Evolutionary conservation across 2,888 invertebrate species (phyloP).

Genomic region (Entomobrya proxima): DNA sequence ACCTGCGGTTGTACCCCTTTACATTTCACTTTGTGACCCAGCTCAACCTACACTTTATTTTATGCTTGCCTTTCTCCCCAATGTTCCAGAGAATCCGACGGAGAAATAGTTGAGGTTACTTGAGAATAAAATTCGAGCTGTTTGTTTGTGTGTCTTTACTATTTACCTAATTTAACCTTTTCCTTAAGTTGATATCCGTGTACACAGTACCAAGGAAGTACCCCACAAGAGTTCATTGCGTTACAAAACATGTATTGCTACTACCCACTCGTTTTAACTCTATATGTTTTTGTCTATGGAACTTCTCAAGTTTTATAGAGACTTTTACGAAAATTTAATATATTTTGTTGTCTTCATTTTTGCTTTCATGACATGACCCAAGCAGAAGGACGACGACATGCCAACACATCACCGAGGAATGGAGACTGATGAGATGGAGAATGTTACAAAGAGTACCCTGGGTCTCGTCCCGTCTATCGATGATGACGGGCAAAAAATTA

Average conservation of each 20-base stretch:
- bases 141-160: neutral
- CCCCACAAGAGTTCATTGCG: no score
- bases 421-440: slow-evolving; percentile 79
- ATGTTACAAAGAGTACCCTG: slow-evolving; percentile 89
- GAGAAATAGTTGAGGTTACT: neutral
- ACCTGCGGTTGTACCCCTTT: slow-evolving; percentile 37
- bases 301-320: neutral
- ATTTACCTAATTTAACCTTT: neutral
- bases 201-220: no score
- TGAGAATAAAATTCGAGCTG: neutral
- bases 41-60: neutral
- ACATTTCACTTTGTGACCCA: neutral
- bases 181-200: neutral
- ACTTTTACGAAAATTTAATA: neutral
- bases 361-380: slow-evolving; percentile 40
- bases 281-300: neutral
- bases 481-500: slow-evolving; percentile 92
- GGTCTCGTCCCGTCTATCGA: slow-evolving; percentile 92
- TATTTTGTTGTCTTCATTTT: slow-evolving; percentile 3
- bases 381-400: slow-evolving; percentile 51
- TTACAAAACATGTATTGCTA: no score
- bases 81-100: neutral
- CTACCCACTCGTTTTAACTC: no score
- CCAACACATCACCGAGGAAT: slow-evolving; percentile 46
- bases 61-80: neutral